phyloP scores from a whole-genome alignment of 2,888 invertebrate genomes.

The Lamellibrachia columna region DNA sequence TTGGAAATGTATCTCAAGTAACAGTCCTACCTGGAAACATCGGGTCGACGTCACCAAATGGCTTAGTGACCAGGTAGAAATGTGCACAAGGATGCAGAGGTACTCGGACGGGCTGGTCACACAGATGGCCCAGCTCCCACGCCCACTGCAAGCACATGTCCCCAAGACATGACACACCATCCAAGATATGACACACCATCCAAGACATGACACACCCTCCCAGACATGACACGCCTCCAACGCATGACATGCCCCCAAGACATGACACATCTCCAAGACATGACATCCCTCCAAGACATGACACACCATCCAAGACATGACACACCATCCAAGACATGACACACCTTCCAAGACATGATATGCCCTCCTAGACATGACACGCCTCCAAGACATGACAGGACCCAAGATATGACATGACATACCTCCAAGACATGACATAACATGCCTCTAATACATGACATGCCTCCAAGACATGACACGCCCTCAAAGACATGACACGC shows the following conservation, averaged over 20 bases:
- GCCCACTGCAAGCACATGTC: slow-evolving; percentile 77
- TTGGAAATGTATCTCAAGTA: not conserved
- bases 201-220: no score
- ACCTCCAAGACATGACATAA: no score
- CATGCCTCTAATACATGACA: no score
- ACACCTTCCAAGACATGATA: no score
- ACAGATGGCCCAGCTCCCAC: slow-evolving; percentile 84
- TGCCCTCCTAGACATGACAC: no score
- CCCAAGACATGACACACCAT: not conserved
- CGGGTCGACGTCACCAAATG: slow-evolving; percentile 78
- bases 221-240: no score
- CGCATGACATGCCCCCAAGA: not conserved
- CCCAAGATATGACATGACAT: not conserved
- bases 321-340: no score
- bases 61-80: slow-evolving; percentile 89
- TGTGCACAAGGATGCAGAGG: slow-evolving; percentile 94
- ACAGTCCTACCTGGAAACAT: slow-evolving; percentile 78
- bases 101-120: slow-evolving; percentile 85
- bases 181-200: no score
- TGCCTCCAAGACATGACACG: not conserved
- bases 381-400: no score
- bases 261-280: not conserved
- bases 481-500: no score
- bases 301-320: no score
- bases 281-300: not conserved